phyloP scores from a whole-genome alignment of 1,140 invertebrate species.

The Drepana arcuata region DNA sequence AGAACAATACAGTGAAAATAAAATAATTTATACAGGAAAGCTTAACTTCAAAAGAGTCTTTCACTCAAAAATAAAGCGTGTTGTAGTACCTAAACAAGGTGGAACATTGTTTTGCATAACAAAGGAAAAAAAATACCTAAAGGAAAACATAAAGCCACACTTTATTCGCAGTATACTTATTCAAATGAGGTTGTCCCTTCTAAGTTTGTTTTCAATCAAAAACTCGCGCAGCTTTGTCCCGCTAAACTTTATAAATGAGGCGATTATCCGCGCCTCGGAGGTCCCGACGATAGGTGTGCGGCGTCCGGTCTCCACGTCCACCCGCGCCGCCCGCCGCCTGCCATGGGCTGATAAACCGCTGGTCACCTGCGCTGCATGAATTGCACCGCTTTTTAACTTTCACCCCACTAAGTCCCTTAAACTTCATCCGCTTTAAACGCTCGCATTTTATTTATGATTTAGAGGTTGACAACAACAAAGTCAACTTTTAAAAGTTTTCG shows the following conservation, averaged over 20 bases:
- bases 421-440: conserved; percentile 54
- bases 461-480: conserved; percentile 35
- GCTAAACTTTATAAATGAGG: conserved; percentile 70
- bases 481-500: conserved; percentile 26
- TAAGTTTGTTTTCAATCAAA: conserved; percentile 72
- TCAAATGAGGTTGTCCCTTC: conserved; percentile 71
- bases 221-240: conserved; percentile 64
- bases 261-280: conserved; percentile 56
- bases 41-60: conserved; percentile 71
- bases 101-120: conserved; percentile 71
- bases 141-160: conserved; percentile 72
- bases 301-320: conserved; percentile 13
- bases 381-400: conserved; percentile 67
- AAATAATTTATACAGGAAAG: conserved; percentile 70
- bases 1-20: conserved; percentile 67
- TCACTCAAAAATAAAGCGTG: conserved; percentile 71
- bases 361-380: conserved; percentile 68
- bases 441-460: conserved; percentile 58
- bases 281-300: conserved; percentile 41
- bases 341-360: conserved; percentile 48
- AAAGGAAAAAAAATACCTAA: conserved; percentile 69
- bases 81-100: conserved; percentile 70
- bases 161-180: conserved; percentile 72
- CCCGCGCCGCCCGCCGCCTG: conserved; percentile 24
- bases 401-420: conserved; percentile 52